A percentile compares a stretch with the other conserved stretches of the same genome.
phyloP scores from a whole-genome alignment of 2,888 invertebrate species.

The Thecocarcelia acutangulata region DNA sequence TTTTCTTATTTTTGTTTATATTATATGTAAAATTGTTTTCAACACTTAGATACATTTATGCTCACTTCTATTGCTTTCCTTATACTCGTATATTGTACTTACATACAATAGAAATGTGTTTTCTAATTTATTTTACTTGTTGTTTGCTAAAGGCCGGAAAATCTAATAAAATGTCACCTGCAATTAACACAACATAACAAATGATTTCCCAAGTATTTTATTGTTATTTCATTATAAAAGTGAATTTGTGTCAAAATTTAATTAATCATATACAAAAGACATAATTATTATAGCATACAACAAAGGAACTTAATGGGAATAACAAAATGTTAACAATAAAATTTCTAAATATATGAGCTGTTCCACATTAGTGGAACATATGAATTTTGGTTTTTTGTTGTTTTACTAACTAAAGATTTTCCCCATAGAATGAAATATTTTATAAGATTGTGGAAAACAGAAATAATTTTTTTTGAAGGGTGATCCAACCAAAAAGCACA shows the following conservation, averaged over 20 bases:
- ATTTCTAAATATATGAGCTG: not conserved
- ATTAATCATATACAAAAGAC: conserved; percentile 13
- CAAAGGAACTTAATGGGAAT: not conserved
- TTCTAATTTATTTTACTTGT: conserved; percentile 46
- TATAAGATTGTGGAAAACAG: too few relatives aligned
- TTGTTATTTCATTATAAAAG: conserved; percentile 23
- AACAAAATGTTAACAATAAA: not conserved
- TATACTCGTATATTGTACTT: not conserved
- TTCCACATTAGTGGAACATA: too few relatives aligned
- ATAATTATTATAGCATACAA: conserved; percentile 6
- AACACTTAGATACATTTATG: not conserved
- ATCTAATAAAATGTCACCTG: conserved; percentile 64
- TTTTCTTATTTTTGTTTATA: too few relatives aligned
- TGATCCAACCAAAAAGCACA: too few relatives aligned
- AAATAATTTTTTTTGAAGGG: too few relatives aligned
- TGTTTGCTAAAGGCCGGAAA: conserved; percentile 58
- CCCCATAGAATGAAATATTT: too few relatives aligned
- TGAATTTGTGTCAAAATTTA: conserved; percentile 12
- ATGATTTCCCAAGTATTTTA: conserved; percentile 50
- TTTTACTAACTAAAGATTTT: too few relatives aligned
- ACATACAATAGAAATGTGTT: conserved; percentile 9
- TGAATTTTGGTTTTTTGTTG: too few relatives aligned
- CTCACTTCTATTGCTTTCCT: conserved; percentile 25
- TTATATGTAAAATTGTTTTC: too few relatives aligned
- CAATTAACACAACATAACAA: conserved; percentile 61